These are phyloP conservation scores for Drosophila nasuta DNA, from an alignment of 1,140 invertebrate species.

Conservation along the genomic window DNA sequence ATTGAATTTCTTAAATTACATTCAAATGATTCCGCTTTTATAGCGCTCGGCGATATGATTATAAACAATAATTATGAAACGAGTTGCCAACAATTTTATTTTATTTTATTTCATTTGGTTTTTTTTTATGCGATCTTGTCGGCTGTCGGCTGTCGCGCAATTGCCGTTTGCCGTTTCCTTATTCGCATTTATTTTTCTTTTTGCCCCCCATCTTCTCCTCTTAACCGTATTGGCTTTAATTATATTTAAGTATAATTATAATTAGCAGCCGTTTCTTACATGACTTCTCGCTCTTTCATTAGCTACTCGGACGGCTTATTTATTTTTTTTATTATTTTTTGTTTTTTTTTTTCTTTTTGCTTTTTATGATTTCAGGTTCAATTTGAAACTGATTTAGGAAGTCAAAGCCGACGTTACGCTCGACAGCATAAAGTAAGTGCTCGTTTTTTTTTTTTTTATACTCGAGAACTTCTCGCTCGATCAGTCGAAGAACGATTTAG, in stretches of 20 bases:
- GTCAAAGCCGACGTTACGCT: neutral
- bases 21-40: slow-evolving; percentile 44
- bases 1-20: slow-evolving; percentile 36
- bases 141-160: slow-evolving; percentile 6
- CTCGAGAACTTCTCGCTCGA: neutral
- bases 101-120: neutral
- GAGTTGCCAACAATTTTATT: slow-evolving; percentile 23
- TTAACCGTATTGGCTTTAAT: slow-evolving; percentile 15
- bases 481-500: neutral
- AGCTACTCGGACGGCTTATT: slow-evolving; percentile 8
- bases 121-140: slow-evolving; percentile 7
- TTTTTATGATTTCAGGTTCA: slow-evolving; percentile 17
- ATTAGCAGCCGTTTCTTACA: slow-evolving; percentile 18
- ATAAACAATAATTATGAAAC: slow-evolving; percentile 42
- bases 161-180: slow-evolving; percentile 41
- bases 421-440: slow-evolving; percentile 8
- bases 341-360: slow-evolving; percentile 16
- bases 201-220: neutral
- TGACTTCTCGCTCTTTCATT: slow-evolving; percentile 16
- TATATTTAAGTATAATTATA: slow-evolving; percentile 30
- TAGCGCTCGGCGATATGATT: slow-evolving; percentile 29
- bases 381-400: slow-evolving; percentile 24
- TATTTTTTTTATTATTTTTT: slow-evolving; percentile 7
- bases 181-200: neutral
- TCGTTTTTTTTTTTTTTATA: neutral